phyloP scores from a whole-genome alignment of 1,140 invertebrate genomes.

The Drosophila lini region DNA sequence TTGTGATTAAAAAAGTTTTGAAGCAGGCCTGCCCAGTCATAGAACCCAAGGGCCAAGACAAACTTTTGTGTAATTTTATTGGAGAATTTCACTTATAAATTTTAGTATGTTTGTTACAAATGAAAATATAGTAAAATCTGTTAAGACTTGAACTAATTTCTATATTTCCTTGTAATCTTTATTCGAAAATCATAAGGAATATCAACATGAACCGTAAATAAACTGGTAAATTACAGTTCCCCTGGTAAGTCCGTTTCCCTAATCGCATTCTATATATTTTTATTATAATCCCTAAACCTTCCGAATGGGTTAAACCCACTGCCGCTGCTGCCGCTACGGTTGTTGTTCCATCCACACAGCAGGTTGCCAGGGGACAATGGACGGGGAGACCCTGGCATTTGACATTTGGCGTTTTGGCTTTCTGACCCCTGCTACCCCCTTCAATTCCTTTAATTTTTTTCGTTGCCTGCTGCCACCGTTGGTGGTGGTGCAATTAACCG shows the following conservation, averaged over 20 bases:
- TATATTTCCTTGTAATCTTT: too few species aligned
- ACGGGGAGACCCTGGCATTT: slow-evolving; percentile 55
- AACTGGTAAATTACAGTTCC: not conserved
- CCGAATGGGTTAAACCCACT: slow-evolving; percentile 22
- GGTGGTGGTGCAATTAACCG: slow-evolving; percentile 74
- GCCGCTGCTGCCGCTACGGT: not conserved
- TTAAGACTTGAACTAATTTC: too few species aligned
- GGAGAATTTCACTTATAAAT: too few species aligned
- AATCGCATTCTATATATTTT: slow-evolving; percentile 9
- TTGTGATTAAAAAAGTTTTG: too few species aligned
- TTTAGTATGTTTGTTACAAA: too few species aligned
- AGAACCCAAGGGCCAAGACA: not conserved
- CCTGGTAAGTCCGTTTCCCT: not conserved
- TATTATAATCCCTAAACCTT: slow-evolving; percentile 19
- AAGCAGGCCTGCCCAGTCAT: not conserved
- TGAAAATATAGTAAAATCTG: too few species aligned
- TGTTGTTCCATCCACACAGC: slow-evolving; percentile 41
- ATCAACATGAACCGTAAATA: too few species aligned
- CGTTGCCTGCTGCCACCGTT: slow-evolving; percentile 9
- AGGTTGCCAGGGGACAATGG: slow-evolving; percentile 51
- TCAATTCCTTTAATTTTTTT: slow-evolving; percentile 9
- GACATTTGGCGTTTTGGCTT: slow-evolving; percentile 71
- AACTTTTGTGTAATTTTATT: too few species aligned
- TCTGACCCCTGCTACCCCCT: slow-evolving; percentile 55
- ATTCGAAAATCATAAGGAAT: too few species aligned